Evolutionary conservation across 1,140 invertebrate genomes (phyloP), one percentile per base, ranked within the genome.

Genomic region (Drosophila pseudoananassae): DNA sequence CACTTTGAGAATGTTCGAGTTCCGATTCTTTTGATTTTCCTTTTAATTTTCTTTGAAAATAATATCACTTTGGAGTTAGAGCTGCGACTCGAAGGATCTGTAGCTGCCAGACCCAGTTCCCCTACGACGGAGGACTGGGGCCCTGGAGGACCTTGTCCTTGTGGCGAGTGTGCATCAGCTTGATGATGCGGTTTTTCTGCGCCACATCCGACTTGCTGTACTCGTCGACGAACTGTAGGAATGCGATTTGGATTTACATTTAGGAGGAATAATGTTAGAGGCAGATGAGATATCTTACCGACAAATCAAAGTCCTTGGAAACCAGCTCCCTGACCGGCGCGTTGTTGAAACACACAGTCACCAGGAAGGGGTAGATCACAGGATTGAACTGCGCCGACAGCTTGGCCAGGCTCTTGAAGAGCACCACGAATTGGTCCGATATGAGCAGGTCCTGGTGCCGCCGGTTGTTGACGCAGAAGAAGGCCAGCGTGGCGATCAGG

Each of bases 341-440:
- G 84, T 92, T 91, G 52, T 90, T 73, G 43, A 73, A 82, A 52
- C 70, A 91, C 27, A 90, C 71, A 9, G 96, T 95, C 56, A 98
- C 94, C 31, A 99, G 93, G 0, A 97, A 98, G 1, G 98, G 98
- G 92, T 98, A 96, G 23, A 99, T 94, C 27, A 96, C 94, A 49
- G 93, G 94, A 57, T 95, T 95, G 31, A 98, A 91, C 27, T 87
- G 52, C 23, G 66, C 57, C 10, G 91, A 72, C 52, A 92, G 53
- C 60, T 92, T 91, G 53, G 77, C 73, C 65, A 92, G 56, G 61
- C 55, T 80, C 72, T 92, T 92, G 38, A 92, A 80, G 40, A 92
- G 92, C 50, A 70, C 76, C n/a, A 69, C 69, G 68, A 75, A 91
- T 29, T 70, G 89, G 10, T 92, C 91, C n/a, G 83, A 78, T 33